Evolutionary conservation across 2,113 vertebrate species (phyloP).

Genomic region (Passer domesticus): DNA sequence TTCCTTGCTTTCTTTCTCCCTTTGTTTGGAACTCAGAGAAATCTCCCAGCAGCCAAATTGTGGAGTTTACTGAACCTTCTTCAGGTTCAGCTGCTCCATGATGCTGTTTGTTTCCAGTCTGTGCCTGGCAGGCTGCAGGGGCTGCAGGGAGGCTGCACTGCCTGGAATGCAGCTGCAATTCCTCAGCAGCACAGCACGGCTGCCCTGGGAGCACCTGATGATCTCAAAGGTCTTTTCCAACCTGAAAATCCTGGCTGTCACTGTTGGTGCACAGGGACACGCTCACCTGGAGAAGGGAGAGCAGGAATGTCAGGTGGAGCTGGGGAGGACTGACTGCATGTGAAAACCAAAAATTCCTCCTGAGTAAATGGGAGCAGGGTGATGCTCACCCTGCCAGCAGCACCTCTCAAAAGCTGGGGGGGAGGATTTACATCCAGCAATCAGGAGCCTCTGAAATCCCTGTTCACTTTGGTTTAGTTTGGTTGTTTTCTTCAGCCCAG

Average conservation of each 20-base stretch:
- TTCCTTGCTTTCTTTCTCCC: neutral
- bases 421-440: neutral
- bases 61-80: neutral
- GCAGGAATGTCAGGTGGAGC: neutral
- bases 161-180: neutral
- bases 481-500: neutral
- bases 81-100: neutral
- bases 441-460: neutral
- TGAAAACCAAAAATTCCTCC: neutral
- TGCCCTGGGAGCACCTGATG: neutral
- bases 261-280: neutral
- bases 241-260: neutral
- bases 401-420: neutral
- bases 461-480: neutral
- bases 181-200: neutral
- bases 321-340: fast-evolving
- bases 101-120: neutral
- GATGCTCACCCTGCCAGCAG: neutral
- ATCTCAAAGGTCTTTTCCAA: neutral
- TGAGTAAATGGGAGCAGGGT: fast-evolving
- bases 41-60: neutral
- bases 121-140: neutral
- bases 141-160: neutral
- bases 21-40: conserved; percentile 27
- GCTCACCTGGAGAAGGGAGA: neutral